Conservation (phyloP, 2,888 invertebrate species). For the Hartigia nigra region DNA sequence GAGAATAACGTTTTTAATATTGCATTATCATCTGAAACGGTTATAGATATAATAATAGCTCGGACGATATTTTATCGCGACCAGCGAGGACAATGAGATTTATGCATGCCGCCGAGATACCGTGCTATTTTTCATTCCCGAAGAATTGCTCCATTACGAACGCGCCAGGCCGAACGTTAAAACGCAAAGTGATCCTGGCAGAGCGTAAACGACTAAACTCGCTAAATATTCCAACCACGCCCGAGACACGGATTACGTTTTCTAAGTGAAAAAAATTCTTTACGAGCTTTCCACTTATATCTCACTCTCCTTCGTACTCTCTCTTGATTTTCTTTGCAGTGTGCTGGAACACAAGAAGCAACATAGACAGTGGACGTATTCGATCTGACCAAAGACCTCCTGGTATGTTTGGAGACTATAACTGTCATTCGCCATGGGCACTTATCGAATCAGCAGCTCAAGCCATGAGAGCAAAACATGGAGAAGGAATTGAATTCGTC, state of each 20-base stretch:
- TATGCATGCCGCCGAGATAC: neutral
- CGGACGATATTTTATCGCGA: neutral
- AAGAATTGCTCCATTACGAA: neutral
- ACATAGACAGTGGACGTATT: slow-evolving; percentile 59
- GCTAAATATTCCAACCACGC: neutral
- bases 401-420: slow-evolving; percentile 82
- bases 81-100: neutral
- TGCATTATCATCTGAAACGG: neutral
- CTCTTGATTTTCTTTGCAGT: slow-evolving; percentile 46
- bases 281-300: neutral
- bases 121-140: neutral
- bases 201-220: neutral
- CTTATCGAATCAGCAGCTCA: slow-evolving; percentile 89
- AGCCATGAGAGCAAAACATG: slow-evolving; percentile 86
- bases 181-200: neutral
- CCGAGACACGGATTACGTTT: neutral
- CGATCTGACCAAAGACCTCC: slow-evolving; percentile 70
- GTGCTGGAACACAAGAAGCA: slow-evolving; percentile 74
- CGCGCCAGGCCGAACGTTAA: neutral
- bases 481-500: slow-evolving; percentile 91
- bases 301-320: neutral
- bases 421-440: slow-evolving; percentile 90
- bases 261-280: neutral
- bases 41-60: neutral
- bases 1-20: neutral